Evolutionary conservation across 2,888 invertebrate species (phyloP).

Genomic region (Brachylomia viminalis): DNA sequence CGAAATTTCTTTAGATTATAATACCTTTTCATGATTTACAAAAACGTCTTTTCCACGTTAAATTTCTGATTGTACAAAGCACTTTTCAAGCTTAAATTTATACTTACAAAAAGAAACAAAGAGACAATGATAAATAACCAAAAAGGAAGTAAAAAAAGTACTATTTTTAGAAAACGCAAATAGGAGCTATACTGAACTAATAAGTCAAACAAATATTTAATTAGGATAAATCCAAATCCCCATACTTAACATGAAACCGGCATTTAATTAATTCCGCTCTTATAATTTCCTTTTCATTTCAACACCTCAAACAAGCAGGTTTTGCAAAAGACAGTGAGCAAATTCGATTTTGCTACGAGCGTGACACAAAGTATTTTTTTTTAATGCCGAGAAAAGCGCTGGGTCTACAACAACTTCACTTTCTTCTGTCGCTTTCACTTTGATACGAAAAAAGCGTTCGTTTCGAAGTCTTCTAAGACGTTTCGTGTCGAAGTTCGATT

Average conservation of each 20-base stretch:
- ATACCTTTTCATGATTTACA: not conserved
- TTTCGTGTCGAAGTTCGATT: no score
- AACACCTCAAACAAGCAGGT: no score
- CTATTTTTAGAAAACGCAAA: not conserved
- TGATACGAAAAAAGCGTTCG: no score
- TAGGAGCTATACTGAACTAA: not conserved
- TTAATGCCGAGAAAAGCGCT: no score
- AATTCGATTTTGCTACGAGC: no score
- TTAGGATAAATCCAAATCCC: not conserved
- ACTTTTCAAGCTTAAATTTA: slow-evolving; percentile 6
- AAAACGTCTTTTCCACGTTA: not conserved
- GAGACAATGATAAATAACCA: not conserved
- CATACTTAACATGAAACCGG: not conserved
- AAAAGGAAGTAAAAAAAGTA: not conserved
- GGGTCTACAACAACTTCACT: no score
- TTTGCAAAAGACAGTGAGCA: no score
- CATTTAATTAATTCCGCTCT: not conserved
- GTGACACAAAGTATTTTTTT: no score
- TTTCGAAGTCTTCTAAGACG: no score
- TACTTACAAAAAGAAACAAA: not conserved
- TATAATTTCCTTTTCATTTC: not conserved
- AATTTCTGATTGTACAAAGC: slow-evolving; percentile 22
- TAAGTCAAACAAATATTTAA: not conserved
- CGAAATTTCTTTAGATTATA: not conserved
- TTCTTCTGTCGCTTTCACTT: no score